phyloP scores from a whole-genome alignment of 2,113 vertebrate genomes.

The Corydoras maculifer region DNA sequence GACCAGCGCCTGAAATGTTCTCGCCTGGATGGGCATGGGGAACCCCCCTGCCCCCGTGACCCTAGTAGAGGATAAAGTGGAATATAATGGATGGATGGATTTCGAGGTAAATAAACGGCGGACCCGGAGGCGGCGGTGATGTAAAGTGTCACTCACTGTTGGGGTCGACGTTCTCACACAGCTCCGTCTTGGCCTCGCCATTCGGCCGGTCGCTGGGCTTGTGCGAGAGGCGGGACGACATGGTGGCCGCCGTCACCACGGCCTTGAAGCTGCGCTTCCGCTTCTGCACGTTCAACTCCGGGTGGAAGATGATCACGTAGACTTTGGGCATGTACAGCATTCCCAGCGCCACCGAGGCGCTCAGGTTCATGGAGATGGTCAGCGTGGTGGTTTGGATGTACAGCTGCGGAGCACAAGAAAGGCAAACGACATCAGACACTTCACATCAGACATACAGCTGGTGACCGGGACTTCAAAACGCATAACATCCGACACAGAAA shows the following conservation, averaged over 20 bases:
- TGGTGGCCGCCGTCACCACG: conserved; percentile 88
- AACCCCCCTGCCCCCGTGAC: too few species aligned
- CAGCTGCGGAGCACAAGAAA: conserved; percentile 68
- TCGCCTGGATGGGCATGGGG: too few species aligned
- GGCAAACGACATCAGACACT: neutral
- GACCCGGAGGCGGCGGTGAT: neutral
- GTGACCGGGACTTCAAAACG: too few species aligned
- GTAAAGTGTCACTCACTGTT: conserved; percentile 76
- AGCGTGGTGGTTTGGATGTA: conserved; percentile 97
- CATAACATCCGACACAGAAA: too few species aligned
- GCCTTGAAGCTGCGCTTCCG: conserved; percentile 94
- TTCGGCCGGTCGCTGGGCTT: conserved; percentile 91
- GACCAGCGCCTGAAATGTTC: too few species aligned
- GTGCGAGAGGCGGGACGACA: conserved; percentile 90
- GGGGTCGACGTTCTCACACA: conserved; percentile 86
- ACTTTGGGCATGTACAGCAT: conserved; percentile 99
- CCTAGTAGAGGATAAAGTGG: too few species aligned
- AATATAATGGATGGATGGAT: too few species aligned
- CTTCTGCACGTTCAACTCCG: conserved; percentile 94
- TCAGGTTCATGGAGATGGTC: conserved; percentile 97
- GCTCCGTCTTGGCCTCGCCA: conserved; percentile 93
- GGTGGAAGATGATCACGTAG: conserved; percentile 97
- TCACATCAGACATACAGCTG: neutral
- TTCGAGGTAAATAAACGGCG: neutral
- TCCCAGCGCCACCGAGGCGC: conserved; percentile 90